Conservation (phyloP, 1,140 invertebrate species). For the Papilio helenus region DNA sequence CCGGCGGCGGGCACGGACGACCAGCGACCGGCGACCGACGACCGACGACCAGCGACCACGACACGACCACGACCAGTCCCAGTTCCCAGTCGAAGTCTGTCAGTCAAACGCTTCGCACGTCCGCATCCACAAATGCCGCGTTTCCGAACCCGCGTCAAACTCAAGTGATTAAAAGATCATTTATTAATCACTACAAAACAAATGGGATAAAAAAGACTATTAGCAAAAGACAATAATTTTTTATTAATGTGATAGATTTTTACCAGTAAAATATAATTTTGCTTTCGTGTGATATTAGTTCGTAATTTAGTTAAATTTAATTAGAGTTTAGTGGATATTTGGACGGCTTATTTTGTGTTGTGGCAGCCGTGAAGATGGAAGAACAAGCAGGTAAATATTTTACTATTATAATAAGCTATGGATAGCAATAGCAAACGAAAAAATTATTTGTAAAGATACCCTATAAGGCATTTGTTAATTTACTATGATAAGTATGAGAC, state of each 20-base stretch:
- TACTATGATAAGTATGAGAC: neutral
- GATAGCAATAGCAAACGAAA: neutral
- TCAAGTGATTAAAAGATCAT: slow-evolving; percentile 50
- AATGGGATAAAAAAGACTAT: slow-evolving; percentile 59
- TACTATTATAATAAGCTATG: neutral
- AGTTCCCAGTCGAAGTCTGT: slow-evolving; percentile 18
- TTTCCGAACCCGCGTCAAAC: slow-evolving; percentile 54
- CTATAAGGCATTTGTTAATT: neutral
- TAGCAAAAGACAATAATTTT: slow-evolving; percentile 30
- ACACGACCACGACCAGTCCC: neutral
- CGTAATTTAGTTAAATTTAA: slow-evolving; percentile 51
- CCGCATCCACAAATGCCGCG: slow-evolving; percentile 51
- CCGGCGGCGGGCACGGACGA: neutral
- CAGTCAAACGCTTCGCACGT: slow-evolving; percentile 34
- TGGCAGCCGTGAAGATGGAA: slow-evolving; percentile 46
- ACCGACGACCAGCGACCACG: neutral
- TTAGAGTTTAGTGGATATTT: slow-evolving; percentile 39
- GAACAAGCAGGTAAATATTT: slow-evolving; percentile 48
- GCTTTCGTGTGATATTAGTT: slow-evolving; percentile 64
- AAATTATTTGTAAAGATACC: neutral
- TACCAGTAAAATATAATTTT: slow-evolving; percentile 40
- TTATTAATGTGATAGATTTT: slow-evolving; percentile 30
- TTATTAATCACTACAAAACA: slow-evolving; percentile 44
- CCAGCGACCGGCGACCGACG: neutral
- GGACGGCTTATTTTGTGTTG: neutral